These are phyloP conservation scores for Pinctada fucata DNA, from an alignment of 2,888 invertebrate genomes.

Conservation along the genomic window DNA sequence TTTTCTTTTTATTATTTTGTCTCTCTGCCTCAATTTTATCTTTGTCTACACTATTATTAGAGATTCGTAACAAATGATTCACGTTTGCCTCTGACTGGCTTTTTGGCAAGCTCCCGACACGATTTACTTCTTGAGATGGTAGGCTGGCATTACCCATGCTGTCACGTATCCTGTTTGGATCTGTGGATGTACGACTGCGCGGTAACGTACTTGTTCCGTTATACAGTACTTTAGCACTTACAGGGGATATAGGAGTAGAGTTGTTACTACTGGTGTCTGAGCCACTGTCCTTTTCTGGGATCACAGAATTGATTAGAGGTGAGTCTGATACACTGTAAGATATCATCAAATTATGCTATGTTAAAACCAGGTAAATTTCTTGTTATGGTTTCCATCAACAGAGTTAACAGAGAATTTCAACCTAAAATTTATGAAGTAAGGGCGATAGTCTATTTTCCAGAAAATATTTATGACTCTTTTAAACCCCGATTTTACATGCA, in stretches of 20 bases:
- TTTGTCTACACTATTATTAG: neutral
- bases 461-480: too few species aligned
- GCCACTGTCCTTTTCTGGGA: neutral
- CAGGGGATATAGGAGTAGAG: neutral
- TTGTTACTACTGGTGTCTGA: neutral
- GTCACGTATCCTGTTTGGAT: neutral
- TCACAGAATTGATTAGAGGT: neutral
- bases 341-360: neutral
- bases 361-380: too few species aligned
- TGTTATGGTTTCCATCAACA: too few species aligned
- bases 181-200: neutral
- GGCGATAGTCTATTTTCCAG: too few species aligned
- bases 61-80: neutral
- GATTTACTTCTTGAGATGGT: neutral
- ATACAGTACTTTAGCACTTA: neutral
- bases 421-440: too few species aligned
- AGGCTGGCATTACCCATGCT: slow-evolving; percentile 23
- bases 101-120: slow-evolving; percentile 7
- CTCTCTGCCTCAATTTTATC: slow-evolving; percentile 1
- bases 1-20: slow-evolving; percentile 20
- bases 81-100: slow-evolving; percentile 28
- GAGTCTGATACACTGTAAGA: neutral
- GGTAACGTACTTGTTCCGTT: neutral
- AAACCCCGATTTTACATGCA: too few species aligned
- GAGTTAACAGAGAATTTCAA: too few species aligned